Evolutionary conservation across 2,888 invertebrate genomes (phyloP).

Genomic region (Barypeithes pellucidus): DNA sequence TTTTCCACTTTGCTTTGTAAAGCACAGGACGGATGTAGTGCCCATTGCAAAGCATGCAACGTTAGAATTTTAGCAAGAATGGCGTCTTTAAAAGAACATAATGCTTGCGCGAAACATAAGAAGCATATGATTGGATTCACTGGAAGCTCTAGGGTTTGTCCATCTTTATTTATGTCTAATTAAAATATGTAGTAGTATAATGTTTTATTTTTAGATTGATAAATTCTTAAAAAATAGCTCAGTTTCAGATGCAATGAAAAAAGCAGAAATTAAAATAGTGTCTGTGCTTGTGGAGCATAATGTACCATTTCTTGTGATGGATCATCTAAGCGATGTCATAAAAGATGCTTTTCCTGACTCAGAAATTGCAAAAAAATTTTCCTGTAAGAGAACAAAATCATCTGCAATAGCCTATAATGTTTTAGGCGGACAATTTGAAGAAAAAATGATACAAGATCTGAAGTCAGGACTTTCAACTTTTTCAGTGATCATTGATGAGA

Average conservation of each 20-base stretch:
- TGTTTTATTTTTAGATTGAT: conserved; percentile 43
- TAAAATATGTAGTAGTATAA: conserved; percentile 28
- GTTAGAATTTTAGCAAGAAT: conserved; percentile 37
- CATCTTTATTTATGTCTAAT: conserved; percentile 33
- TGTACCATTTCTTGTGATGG: conserved; percentile 50
- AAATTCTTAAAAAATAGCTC: conserved; percentile 34
- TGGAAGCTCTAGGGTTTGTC: conserved; percentile 44
- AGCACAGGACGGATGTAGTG: conserved; percentile 37
- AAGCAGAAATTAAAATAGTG: conserved; percentile 47
- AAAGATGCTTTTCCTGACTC: conserved; percentile 36
- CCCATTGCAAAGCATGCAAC: conserved; percentile 49
- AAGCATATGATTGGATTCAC: conserved; percentile 3
- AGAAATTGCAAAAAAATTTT: conserved; percentile 28
- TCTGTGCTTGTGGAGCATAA: conserved; percentile 40
- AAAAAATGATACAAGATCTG: conserved; percentile 41
- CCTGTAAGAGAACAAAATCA: conserved; percentile 49
- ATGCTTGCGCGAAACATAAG: not conserved
- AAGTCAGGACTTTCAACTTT: conserved; percentile 30
- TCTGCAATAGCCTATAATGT: conserved; percentile 45
- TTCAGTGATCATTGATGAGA: conserved; percentile 51
- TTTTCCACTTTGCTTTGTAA: conserved; percentile 43
- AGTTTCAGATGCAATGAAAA: conserved; percentile 20
- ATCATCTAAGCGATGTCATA: conserved; percentile 47
- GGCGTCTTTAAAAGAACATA: conserved; percentile 34
- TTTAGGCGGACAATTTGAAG: conserved; percentile 44